Percentiles rank a stretch among this genome's conserved stretches.
phyloP scores from a whole-genome alignment of 2,113 vertebrate genomes.

The Scalopus aquaticus region DNA sequence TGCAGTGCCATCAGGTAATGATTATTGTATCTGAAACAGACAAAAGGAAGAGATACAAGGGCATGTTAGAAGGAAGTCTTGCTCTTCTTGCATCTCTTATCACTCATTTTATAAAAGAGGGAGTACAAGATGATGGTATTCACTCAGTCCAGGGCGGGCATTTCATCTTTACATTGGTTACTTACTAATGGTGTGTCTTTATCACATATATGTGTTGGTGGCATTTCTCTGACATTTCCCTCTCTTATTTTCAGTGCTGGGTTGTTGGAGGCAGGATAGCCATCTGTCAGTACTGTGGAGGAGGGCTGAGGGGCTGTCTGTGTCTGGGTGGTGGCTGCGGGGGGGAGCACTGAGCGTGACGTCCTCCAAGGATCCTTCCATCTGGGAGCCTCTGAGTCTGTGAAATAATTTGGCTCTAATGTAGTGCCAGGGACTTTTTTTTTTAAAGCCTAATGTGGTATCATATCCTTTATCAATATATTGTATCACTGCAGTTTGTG shows the following conservation, averaged over 20 bases:
- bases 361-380: slow-evolving; percentile 58
- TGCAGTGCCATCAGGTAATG: neutral
- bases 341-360: neutral
- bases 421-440: slow-evolving; percentile 59
- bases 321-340: neutral
- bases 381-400: slow-evolving; percentile 49
- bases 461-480: slow-evolving; percentile 80
- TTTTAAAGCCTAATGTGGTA: slow-evolving; percentile 76
- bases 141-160: neutral
- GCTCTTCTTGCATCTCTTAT: neutral
- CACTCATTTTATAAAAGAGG: neutral
- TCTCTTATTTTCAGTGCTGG: neutral
- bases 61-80: neutral
- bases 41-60: neutral
- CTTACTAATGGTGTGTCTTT: neutral
- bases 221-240: neutral
- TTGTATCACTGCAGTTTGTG: slow-evolving; percentile 83
- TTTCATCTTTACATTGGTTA: slow-evolving; percentile 16
- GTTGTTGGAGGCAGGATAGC: neutral
- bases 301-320: neutral
- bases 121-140: neutral
- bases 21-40: neutral
- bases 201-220: neutral
- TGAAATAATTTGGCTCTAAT: slow-evolving; percentile 69
- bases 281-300: neutral